Base-by-base conservation (phyloP, 2,797 vertebrate species). In the Fistularia tabacaria region DNA sequence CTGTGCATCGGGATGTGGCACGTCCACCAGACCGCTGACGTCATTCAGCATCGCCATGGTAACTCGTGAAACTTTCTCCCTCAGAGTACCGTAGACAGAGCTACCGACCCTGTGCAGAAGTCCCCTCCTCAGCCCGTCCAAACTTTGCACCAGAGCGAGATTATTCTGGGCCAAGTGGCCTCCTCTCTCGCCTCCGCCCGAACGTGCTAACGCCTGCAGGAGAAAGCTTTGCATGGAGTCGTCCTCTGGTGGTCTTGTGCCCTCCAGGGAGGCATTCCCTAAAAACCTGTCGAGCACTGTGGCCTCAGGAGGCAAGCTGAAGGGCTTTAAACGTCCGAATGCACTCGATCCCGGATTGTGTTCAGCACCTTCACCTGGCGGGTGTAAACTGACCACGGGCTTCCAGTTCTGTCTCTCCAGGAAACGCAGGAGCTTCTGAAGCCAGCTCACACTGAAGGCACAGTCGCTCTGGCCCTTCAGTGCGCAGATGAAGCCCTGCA, bases 321-420 rank as follows among this genome's bases (percentile, higher is more conserved):
- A 91, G 13, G 92, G 91, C 59, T 87, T 92, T 12, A 90, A 81
- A 55, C 87, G 89, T 10, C 86, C 92, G 44, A 79, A 79, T 9
- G 62, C 69, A 3, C 77, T 64, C 0, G 67, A 77, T 42, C 61
- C 74, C 1, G 74, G 85, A 1, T 64, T 79, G 51, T 75, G 80
- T 15, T 86, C 85, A 36, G 57, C 76, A 14, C 56, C 72, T 47
- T 84, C 78, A 7, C 69, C 76, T 49, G 81, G 42, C 12, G 93
- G 87, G 55, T 93, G 92, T 46, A 95, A 74, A 77, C 90, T 94
- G 56, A 94, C 85, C 52, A 93, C 81, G 0, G 93, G 90, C 73
- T 90, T 94, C 94, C 94, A 95, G 74, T 89, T 92, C 14, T 80
- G 90, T 3, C 88, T 91, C 58, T 94, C 91, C 50, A 95, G 62